Percentiles rank a stretch among this genome's conserved stretches.
phyloP scores from a whole-genome alignment of 1,140 invertebrate genomes.

The Tribolium madens region DNA sequence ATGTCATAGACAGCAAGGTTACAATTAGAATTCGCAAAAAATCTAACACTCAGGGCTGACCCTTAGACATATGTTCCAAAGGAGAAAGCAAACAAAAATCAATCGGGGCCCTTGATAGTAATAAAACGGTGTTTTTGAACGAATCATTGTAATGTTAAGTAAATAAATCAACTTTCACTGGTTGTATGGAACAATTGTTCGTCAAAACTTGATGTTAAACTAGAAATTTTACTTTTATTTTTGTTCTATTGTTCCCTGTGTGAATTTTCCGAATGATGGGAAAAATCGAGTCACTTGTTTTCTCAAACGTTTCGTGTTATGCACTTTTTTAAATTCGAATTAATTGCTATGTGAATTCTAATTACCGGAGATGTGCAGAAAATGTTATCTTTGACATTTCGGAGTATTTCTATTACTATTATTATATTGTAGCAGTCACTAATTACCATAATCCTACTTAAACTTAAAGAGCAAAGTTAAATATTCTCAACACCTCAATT shows the following conservation, averaged over 20 bases:
- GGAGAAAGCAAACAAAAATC: slow-evolving; percentile 23
- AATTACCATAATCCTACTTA: not conserved
- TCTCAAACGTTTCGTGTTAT: slow-evolving; percentile 32
- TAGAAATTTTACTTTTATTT: slow-evolving; percentile 38
- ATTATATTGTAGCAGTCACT: not conserved
- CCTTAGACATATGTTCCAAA: slow-evolving; percentile 3
- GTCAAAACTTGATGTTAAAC: slow-evolving; percentile 1
- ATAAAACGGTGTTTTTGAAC: not conserved
- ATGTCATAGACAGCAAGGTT: not conserved
- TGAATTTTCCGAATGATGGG: slow-evolving; percentile 32
- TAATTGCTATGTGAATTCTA: slow-evolving; percentile 22
- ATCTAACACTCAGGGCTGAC: not conserved
- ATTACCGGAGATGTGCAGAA: not conserved
- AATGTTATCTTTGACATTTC: not conserved
- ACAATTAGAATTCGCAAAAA: not conserved
- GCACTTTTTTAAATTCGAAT: slow-evolving; percentile 25
- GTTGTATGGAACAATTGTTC: slow-evolving; percentile 37
- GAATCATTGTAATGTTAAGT: slow-evolving; percentile 17
- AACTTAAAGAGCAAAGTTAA: not conserved
- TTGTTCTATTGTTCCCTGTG: slow-evolving; percentile 25
- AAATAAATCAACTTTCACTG: slow-evolving; percentile 35
- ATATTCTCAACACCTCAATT: no score
- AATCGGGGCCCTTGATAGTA: not conserved
- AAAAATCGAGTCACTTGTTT: slow-evolving; percentile 22
- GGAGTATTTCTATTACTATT: not conserved